Percentiles rank a stretch among this genome's conserved stretches.
phyloP scores from a whole-genome alignment of 2,113 vertebrate genomes.

The Polyodon spathula region DNA sequence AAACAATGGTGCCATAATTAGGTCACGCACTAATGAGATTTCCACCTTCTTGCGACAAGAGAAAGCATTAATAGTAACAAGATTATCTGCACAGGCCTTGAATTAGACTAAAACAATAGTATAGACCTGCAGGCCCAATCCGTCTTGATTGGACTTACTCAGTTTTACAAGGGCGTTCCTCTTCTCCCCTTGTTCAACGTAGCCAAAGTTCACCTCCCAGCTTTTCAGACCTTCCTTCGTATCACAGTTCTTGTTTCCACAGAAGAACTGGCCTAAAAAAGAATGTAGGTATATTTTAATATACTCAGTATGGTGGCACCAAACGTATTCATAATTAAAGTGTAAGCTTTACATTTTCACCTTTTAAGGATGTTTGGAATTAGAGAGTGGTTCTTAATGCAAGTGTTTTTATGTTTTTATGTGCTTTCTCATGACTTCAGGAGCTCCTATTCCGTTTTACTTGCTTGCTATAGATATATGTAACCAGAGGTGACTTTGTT shows the following conservation, averaged over 20 bases:
- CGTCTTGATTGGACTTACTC: conserved; percentile 54
- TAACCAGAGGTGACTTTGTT: too few relatives aligned
- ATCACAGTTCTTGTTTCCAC: conserved; percentile 86
- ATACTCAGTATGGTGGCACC: not conserved
- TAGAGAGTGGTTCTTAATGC: too few relatives aligned
- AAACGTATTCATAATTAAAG: not conserved
- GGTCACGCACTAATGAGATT: conserved; percentile 31
- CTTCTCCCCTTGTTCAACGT: conserved; percentile 81
- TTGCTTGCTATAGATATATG: too few relatives aligned
- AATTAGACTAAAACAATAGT: not conserved
- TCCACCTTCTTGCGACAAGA: conserved; percentile 24
- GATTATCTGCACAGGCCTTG: conserved; percentile 14
- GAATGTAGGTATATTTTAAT: too few relatives aligned
- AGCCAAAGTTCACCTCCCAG: conserved; percentile 98
- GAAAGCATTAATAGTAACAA: conserved; percentile 33
- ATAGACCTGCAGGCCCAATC: not conserved
- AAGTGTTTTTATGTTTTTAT: too few relatives aligned
- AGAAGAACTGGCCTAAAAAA: conserved; percentile 83
- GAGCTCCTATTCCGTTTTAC: too few relatives aligned
- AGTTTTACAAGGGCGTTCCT: conserved; percentile 94
- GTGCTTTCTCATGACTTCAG: too few relatives aligned
- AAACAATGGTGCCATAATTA: conserved; percentile 3
- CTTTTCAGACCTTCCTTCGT: conserved; percentile 80
- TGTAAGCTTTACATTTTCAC: too few relatives aligned
- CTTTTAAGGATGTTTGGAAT: too few relatives aligned